phyloP scores from a whole-genome alignment of 2,888 invertebrate species.

The Patella pellucida region DNA sequence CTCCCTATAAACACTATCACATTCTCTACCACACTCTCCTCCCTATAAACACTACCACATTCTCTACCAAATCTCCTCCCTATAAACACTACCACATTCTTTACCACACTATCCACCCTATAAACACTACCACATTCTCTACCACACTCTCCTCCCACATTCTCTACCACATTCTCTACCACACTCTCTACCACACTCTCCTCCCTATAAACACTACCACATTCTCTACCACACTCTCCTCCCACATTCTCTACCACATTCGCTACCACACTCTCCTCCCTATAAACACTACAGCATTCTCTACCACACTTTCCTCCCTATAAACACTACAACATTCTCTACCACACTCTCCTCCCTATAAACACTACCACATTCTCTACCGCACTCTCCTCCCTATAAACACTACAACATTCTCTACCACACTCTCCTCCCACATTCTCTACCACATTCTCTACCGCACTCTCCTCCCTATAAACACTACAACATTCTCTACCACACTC shows the following conservation, averaged over 20 bases:
- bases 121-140: background rate
- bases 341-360: background rate
- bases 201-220: background rate
- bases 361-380: background rate
- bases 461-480: too few species aligned
- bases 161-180: too few species aligned
- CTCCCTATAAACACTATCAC: too few species aligned
- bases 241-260: background rate
- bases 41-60: background rate
- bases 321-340: background rate
- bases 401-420: background rate
- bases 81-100: background rate
- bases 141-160: background rate
- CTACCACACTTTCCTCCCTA: background rate
- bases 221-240: too few species aligned
- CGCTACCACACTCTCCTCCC: background rate
- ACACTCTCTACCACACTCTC: background rate
- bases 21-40: background rate
- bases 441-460: too few species aligned
- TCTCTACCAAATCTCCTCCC: too few species aligned
- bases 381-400: background rate
- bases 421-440: background rate
- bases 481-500: too few species aligned
- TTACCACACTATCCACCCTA: too few species aligned
- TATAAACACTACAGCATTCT: background rate